A percentile compares a stretch with the other conserved stretches of the same genome.
phyloP scores from a whole-genome alignment of 92 coral and sea anemone species.

The Zoanthus sansibaricus region DNA sequence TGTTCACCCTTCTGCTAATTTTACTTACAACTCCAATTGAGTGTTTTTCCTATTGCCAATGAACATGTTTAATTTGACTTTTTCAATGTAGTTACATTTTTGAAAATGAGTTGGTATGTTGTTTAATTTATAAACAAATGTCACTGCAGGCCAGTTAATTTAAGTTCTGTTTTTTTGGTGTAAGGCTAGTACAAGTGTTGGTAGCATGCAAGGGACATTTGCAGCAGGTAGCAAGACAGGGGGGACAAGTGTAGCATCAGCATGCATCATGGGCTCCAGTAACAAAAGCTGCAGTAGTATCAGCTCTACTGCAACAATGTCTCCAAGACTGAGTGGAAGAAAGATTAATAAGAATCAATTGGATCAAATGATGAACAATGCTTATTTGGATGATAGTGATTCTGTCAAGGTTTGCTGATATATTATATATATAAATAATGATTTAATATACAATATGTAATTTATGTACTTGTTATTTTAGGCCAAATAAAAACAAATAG shows the following conservation, averaged over 20 bases:
- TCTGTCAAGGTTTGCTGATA: slow-evolving; percentile 24
- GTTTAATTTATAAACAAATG: too few relatives aligned
- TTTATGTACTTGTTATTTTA: too few relatives aligned
- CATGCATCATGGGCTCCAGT: neutral
- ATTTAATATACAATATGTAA: too few relatives aligned
- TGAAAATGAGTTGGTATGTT: too few relatives aligned
- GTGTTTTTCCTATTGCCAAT: too few relatives aligned
- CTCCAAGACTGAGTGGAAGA: slow-evolving; percentile 27
- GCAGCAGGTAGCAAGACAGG: neutral
- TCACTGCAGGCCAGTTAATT: neutral
- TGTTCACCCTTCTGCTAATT: too few relatives aligned
- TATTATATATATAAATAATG: neutral
- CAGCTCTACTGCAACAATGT: slow-evolving; percentile 32
- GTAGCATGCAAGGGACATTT: neutral
- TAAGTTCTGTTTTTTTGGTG: neutral
- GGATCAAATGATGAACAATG: slow-evolving; percentile 20
- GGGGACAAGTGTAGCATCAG: neutral
- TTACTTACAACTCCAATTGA: too few relatives aligned
- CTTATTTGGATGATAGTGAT: slow-evolving; percentile 33
- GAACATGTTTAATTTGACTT: too few relatives aligned
- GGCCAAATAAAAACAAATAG: too few relatives aligned
- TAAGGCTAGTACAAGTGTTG: neutral
- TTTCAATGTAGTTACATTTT: too few relatives aligned
- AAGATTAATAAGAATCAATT: slow-evolving; percentile 23
- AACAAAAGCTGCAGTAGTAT: slow-evolving; percentile 12